These are phyloP conservation scores for Sminthurinus signatus DNA, from an alignment of 1,140 invertebrate genomes.

Conservation along the genomic window DNA sequence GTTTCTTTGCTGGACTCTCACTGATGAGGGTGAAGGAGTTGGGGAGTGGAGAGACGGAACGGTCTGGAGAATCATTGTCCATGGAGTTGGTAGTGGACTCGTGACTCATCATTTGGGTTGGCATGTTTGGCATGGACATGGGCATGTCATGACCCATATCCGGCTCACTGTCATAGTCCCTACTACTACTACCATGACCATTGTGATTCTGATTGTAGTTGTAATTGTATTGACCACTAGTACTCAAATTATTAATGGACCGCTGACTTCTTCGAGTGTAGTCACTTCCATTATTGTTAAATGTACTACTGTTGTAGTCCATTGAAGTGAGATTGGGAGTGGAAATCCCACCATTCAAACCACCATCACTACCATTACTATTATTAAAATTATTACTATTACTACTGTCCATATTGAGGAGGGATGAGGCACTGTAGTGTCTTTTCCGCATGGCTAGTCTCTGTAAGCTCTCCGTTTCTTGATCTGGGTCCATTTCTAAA, in stretches of 20 bases:
- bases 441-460: constrained; percentile 3
- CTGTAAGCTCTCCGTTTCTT: constrained; percentile 16
- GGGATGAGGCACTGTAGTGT: neutral
- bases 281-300: constrained; percentile 1
- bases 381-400: neutral
- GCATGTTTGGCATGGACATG: too few species aligned
- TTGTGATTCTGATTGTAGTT: too few species aligned
- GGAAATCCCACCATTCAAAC: constrained; percentile 10
- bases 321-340: constrained; percentile 29
- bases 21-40: constrained; percentile 27
- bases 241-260: too few species aligned
- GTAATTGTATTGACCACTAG: too few species aligned
- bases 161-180: constrained; percentile 64
- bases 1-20: constrained; percentile 47
- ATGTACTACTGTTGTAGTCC: too few species aligned
- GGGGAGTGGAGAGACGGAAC: constrained; percentile 30
- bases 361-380: neutral
- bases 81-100: neutral
- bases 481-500: neutral
- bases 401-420: neutral
- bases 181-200: constrained; percentile 27
- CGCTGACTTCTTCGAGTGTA: too few species aligned
- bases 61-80: constrained; percentile 16
- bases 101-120: neutral
- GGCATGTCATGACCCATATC: constrained; percentile 51